Evolutionary conservation across 1,140 invertebrate genomes (phyloP).

Genomic region (Glomeris maerens): DNA sequence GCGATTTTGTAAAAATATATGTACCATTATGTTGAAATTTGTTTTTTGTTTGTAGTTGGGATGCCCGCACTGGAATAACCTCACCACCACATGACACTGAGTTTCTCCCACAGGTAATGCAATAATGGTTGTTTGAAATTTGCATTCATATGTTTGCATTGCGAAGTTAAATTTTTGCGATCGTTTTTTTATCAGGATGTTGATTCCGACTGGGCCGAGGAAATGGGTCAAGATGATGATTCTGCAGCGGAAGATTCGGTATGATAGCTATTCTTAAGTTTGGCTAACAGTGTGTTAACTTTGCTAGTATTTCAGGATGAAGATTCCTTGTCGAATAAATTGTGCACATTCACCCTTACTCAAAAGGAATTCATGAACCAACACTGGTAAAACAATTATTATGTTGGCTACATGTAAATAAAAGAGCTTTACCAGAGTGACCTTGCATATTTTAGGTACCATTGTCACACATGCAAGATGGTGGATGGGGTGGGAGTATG

Average conservation of each 20-base stretch:
- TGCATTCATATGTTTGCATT: background rate
- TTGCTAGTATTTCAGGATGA: constrained; percentile 51
- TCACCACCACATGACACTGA: constrained; percentile 66
- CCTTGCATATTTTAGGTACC: constrained; percentile 50
- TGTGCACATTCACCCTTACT: constrained; percentile 93
- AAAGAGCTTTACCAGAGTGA: constrained; percentile 1
- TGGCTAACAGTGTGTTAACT: too few relatives aligned
- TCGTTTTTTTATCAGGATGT: constrained; percentile 35
- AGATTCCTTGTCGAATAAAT: constrained; percentile 79
- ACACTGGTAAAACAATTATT: constrained; percentile 37
- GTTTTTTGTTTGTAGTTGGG: constrained; percentile 7
- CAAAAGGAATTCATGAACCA: constrained; percentile 98
- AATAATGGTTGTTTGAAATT: too few relatives aligned
- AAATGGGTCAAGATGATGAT: constrained; percentile 62
- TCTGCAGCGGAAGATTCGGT: constrained; percentile 79
- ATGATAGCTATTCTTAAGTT: constrained; percentile 20
- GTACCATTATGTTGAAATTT: constrained; percentile 5
- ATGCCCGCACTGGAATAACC: constrained; percentile 40
- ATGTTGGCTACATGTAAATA: background rate
- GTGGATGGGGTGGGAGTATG: constrained; percentile 95
- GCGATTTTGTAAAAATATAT: constrained; percentile 9
- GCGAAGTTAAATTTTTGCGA: background rate
- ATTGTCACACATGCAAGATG: constrained; percentile 97
- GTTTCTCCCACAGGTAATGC: constrained; percentile 43
- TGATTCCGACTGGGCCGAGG: constrained; percentile 68